Conservation (phyloP, 2,797 vertebrate genomes). For the Lepilemur ruficaudatus region DNA sequence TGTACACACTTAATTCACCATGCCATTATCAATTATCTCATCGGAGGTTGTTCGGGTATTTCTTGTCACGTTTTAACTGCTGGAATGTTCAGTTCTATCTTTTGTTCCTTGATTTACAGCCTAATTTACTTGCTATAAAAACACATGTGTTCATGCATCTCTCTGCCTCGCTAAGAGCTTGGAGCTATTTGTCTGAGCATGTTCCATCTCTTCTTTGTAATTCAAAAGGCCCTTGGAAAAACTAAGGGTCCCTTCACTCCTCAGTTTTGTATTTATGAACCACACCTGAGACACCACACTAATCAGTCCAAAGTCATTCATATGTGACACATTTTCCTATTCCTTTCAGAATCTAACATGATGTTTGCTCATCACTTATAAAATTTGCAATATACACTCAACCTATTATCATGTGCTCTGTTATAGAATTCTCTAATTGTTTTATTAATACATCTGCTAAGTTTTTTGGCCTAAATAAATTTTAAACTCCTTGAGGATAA, state of each 20-base stretch:
- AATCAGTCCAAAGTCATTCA: neutral
- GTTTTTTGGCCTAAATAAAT: neutral
- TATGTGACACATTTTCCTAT: neutral
- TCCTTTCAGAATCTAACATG: neutral
- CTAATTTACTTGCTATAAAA: conserved; percentile 56
- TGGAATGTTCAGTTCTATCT: conserved; percentile 37
- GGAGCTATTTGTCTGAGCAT: neutral
- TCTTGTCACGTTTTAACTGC: conserved; percentile 52
- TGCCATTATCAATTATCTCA: conserved; percentile 38
- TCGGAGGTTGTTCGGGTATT: conserved; percentile 41
- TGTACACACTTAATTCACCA: conserved; percentile 47
- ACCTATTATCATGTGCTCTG: neutral
- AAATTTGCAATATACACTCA: neutral
- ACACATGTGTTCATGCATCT: conserved; percentile 18
- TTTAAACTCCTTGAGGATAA: neutral
- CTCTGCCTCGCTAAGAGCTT: neutral
- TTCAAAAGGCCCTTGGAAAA: conserved; percentile 23
- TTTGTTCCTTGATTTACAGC: conserved; percentile 63
- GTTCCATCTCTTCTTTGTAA: neutral
- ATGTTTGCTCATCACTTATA: neutral
- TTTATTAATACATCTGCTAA: neutral
- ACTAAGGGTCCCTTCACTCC: neutral
- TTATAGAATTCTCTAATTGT: neutral
- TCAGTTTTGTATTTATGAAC: conserved; percentile 42
- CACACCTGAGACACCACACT: neutral